Evolutionary conservation across 2,888 invertebrate species (phyloP).

Genomic region (Rotaria sp.): DNA sequence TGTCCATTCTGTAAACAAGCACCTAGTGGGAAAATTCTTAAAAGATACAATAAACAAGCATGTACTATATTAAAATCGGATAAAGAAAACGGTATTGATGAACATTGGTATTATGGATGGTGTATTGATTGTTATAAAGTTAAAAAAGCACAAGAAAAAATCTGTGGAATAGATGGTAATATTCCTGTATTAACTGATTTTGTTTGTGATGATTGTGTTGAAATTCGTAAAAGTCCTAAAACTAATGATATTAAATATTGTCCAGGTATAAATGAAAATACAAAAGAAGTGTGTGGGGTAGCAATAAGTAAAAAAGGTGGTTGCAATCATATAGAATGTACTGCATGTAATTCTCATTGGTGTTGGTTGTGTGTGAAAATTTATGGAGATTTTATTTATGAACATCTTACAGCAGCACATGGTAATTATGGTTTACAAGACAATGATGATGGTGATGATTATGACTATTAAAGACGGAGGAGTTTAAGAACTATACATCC

Average conservation of each 20-base stretch:
- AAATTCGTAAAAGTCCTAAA: too few relatives aligned
- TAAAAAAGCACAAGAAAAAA: neutral
- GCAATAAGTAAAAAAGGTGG: too few relatives aligned
- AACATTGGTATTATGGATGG: conserved; percentile 12
- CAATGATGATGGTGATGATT: neutral
- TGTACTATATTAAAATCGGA: neutral
- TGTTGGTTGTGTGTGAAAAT: neutral
- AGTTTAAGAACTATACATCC: too few relatives aligned
- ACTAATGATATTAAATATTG: too few relatives aligned
- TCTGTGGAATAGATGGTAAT: too few relatives aligned
- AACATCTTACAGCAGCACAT: neutral
- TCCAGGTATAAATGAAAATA: conserved; percentile 8
- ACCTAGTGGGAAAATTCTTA: neutral
- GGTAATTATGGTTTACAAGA: neutral
- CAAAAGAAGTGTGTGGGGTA: too few relatives aligned
- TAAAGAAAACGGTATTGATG: neutral
- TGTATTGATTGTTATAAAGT: conserved; percentile 11
- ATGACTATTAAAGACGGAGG: too few relatives aligned
- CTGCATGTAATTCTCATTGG: neutral
- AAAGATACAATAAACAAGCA: conserved; percentile 6
- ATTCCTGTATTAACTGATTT: too few relatives aligned
- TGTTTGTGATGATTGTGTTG: too few relatives aligned
- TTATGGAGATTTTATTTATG: neutral
- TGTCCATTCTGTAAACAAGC: conserved; percentile 5
- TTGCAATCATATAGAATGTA: neutral